Evolutionary conservation across 2,113 vertebrate species (phyloP).

Genomic region (Periophthalmodon schlosseri): DNA sequence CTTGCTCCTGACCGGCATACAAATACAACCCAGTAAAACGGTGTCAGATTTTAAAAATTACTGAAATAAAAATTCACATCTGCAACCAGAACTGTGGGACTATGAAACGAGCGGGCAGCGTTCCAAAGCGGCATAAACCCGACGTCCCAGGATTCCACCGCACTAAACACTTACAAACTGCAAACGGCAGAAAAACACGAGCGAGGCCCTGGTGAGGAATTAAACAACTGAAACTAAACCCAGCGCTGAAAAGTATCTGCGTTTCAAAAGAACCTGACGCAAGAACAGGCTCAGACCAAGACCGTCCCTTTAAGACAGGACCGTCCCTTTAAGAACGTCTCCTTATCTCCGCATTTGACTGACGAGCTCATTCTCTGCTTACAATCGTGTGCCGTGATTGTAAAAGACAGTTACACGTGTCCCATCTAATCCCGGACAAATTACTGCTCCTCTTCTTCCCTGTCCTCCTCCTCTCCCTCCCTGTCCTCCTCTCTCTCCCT

Average conservation of each 20-base stretch:
- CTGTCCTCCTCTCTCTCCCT: too few species aligned
- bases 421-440: constrained; percentile 70
- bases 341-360: constrained; percentile 66
- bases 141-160: constrained; percentile 38
- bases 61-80: constrained; percentile 40
- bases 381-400: constrained; percentile 65
- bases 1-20: neutral
- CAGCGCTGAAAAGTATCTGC: constrained; percentile 16
- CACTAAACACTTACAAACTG: constrained; percentile 40
- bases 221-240: constrained; percentile 30
- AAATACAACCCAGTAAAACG: constrained; percentile 11
- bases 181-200: constrained; percentile 33
- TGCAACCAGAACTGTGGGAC: constrained; percentile 37
- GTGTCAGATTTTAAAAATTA: constrained; percentile 22
- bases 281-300: constrained; percentile 38
- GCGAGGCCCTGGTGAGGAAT: constrained; percentile 20
- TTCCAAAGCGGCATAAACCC: constrained; percentile 35
- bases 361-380: constrained; percentile 69
- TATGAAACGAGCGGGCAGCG: constrained; percentile 34
- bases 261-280: constrained; percentile 20
- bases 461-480: neutral
- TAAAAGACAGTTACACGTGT: constrained; percentile 74
- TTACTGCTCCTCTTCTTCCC: constrained; percentile 55
- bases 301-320: neutral
- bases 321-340: constrained; percentile 7